These are phyloP conservation scores for Phocides pigmalion DNA, from an alignment of 1,140 invertebrate species.

Conservation along the genomic window DNA sequence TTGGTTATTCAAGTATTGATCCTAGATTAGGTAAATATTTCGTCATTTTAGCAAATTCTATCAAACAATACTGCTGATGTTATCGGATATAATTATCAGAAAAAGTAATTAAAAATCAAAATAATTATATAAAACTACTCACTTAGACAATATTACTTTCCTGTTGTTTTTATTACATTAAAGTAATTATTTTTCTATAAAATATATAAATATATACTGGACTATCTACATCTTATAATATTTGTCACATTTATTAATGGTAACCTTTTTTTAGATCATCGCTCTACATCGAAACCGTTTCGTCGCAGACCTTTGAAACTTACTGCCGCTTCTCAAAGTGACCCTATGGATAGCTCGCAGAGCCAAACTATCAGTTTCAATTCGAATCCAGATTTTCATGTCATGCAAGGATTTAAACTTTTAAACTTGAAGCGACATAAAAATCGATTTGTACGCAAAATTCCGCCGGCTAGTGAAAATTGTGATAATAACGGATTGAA, in stretches of 20 bases:
- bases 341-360: slow-evolving; percentile 40
- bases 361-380: slow-evolving; percentile 60
- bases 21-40: slow-evolving; percentile 60
- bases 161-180: too few species aligned
- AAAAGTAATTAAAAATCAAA: too few species aligned
- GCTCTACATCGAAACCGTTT: slow-evolving; percentile 33
- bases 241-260: neutral
- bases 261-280: slow-evolving; percentile 34
- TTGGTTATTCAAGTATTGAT: slow-evolving; percentile 70
- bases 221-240: too few species aligned
- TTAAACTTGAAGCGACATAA: slow-evolving; percentile 60
- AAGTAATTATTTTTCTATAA: too few species aligned
- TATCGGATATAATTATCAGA: too few species aligned
- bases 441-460: slow-evolving; percentile 52
- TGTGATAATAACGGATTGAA: slow-evolving; percentile 40
- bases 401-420: slow-evolving; percentile 71
- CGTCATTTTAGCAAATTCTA: neutral
- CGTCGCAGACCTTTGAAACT: slow-evolving; percentile 50
- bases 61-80: too few species aligned
- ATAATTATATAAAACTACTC: too few species aligned
- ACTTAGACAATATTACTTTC: too few species aligned
- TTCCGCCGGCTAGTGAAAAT: slow-evolving; percentile 42
- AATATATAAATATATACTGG: too few species aligned
- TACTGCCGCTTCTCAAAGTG: slow-evolving; percentile 30
- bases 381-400: slow-evolving; percentile 71